Conservation (phyloP, 2,113 vertebrate genomes). For the Catagonus wagneri region DNA sequence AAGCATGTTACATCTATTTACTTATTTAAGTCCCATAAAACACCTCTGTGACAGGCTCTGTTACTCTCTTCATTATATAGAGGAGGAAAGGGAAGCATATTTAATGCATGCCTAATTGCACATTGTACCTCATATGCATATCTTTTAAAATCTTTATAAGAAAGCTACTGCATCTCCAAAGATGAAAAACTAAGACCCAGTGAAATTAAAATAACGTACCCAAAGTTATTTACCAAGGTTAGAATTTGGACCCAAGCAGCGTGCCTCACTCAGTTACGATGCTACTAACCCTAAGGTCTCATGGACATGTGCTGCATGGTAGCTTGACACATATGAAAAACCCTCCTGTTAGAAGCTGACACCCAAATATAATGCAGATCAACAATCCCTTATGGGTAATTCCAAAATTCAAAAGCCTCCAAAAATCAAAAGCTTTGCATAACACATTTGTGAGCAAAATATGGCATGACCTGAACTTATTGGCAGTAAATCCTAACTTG, state of each 20-base stretch:
- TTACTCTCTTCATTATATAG: neutral
- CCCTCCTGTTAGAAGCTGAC: neutral
- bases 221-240: neutral
- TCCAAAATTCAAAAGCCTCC: neutral
- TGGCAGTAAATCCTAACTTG: neutral
- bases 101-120: neutral
- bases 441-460: constrained; percentile 31
- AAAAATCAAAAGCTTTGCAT: neutral
- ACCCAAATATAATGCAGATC: neutral
- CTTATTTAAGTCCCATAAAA: neutral
- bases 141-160: neutral
- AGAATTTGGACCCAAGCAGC: neutral
- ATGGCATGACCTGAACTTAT: neutral
- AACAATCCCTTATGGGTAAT: neutral
- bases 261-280: neutral
- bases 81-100: neutral
- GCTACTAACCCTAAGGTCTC: neutral
- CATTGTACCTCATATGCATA: neutral
- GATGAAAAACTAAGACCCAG: neutral
- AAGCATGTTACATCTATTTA: neutral
- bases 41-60: neutral
- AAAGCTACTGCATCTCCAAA: neutral
- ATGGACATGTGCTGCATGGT: neutral
- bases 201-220: neutral
- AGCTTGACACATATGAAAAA: neutral